Base-by-base conservation (phyloP, 1,140 invertebrate genomes). In the Drosophila yakuba region DNA sequence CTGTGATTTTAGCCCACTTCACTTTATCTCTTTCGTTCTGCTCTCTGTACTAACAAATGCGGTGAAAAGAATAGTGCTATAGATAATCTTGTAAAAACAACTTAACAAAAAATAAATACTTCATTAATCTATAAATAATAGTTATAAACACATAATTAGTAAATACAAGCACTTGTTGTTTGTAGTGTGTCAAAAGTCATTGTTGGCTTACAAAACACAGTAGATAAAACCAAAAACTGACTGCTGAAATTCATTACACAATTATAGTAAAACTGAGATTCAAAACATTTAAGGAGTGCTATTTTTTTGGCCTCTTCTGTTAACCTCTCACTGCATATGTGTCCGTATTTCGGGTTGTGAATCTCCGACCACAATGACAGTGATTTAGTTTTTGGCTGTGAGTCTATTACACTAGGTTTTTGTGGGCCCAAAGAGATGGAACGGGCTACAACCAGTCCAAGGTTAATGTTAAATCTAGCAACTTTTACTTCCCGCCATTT, bases 321-420 rank as follows among this genome's bases (percentile, higher is more conserved):
- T 11, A 5, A 17, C 38, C 44, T 39, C 28, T n/a, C 48, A 51
- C 48, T 41, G 47, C 50, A 51, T 63, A 41, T 48, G 60, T 62
- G 47, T 62, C 45, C 68, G 50, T 55, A 43, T 68, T 52, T 75
- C 55, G 50, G 56, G 55, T 56, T 78, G 66, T 51, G 83, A 82
- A 79, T 88, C 84, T 89, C 59, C 43, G 41, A 88, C 84, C 83
- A 44, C 83, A 88, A 57, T 88, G 83, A 88, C 83, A 88, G 83
- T 88, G 83, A 88, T 88, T 88, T 88, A 88, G 83, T 83, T 88
- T 88, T 88, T 79, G 84, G 83, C 84, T 83, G 62, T 67, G 74
- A 86, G 79, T 86, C 79, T 64, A 86, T 86, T 86, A 86, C 68
- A 82, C 67, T 41, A 44, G 62, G 68, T 57, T 58, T 48, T 74